A percentile compares a stretch with the other conserved stretches of the same genome.
These are phyloP conservation scores for Bungarus multicinctus DNA, from an alignment of 2,113 vertebrate species.

Conservation along the genomic window DNA sequence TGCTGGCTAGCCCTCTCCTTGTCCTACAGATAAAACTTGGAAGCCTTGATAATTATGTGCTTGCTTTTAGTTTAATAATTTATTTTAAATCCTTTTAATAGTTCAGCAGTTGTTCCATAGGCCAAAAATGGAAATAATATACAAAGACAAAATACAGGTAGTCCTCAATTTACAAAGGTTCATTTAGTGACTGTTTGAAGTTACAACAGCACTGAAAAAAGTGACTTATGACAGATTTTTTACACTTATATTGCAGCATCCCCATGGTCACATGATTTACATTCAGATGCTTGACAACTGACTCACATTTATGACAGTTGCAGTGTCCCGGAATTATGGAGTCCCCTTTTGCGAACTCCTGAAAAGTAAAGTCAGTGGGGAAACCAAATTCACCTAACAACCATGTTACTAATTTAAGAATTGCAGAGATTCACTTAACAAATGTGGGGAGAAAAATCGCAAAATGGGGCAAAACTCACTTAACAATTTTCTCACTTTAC, in stretches of 20 bases:
- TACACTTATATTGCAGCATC: no score
- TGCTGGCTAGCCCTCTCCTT: background rate
- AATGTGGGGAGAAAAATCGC: background rate
- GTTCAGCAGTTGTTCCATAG: background rate
- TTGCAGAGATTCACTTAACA: background rate
- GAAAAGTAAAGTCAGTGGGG: no score
- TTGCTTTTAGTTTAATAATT: background rate
- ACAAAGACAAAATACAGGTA: background rate
- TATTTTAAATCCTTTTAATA: background rate
- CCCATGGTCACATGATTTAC: no score
- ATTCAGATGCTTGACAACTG: no score
- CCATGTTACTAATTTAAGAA: no score
- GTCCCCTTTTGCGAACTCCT: no score
- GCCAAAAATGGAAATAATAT: background rate
- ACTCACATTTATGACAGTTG: no score
- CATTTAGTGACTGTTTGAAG: background rate
- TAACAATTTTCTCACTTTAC: background rate
- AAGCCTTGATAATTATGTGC: background rate
- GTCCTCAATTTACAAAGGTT: background rate
- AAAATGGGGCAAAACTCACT: background rate
- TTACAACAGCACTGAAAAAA: background rate
- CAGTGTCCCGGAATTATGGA: no score
- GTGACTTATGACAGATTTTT: no score
- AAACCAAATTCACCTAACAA: no score
- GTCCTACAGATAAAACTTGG: background rate